phyloP scores from a whole-genome alignment of 2,113 vertebrate genomes.

The Chascanopsetta lugubris region DNA sequence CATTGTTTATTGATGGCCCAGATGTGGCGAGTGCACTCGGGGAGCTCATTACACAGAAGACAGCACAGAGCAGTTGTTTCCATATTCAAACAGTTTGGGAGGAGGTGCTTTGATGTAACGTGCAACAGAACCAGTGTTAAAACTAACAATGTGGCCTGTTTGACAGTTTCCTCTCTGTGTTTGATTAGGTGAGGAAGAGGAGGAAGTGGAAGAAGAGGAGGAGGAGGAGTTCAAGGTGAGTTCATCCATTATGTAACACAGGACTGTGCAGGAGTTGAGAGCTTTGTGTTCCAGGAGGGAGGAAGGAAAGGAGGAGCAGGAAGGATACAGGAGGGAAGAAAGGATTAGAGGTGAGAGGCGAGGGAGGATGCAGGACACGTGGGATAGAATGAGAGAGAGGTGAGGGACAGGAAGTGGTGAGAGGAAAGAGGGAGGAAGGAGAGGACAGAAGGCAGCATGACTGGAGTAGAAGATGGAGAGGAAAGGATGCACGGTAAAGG shows the following conservation, averaged over 20 bases:
- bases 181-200: slow-evolving; percentile 54
- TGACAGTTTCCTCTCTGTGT: slow-evolving; percentile 52
- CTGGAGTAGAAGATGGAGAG: not conserved
- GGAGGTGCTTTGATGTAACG: slow-evolving; percentile 68
- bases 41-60: slow-evolving; percentile 72
- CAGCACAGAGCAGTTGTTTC: slow-evolving; percentile 64
- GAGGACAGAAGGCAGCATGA: not conserved
- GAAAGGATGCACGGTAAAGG: too few species aligned
- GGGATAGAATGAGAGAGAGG: not conserved
- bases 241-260: slow-evolving; percentile 60
- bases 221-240: slow-evolving; percentile 7
- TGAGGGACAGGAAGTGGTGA: not conserved
- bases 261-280: slow-evolving; percentile 10
- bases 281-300: slow-evolving; percentile 11
- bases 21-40: slow-evolving; percentile 60
- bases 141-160: slow-evolving; percentile 60
- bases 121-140: slow-evolving; percentile 47
- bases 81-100: slow-evolving; percentile 69
- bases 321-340: not conserved
- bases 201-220: slow-evolving; percentile 28
- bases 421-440: not conserved
- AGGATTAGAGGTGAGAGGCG: too few species aligned
- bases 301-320: not conserved
- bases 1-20: slow-evolving; percentile 73
- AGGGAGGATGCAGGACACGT: too few species aligned